These are phyloP conservation scores for Melanophora roralis DNA, from an alignment of 2,888 invertebrate species.

Conservation along the genomic window DNA sequence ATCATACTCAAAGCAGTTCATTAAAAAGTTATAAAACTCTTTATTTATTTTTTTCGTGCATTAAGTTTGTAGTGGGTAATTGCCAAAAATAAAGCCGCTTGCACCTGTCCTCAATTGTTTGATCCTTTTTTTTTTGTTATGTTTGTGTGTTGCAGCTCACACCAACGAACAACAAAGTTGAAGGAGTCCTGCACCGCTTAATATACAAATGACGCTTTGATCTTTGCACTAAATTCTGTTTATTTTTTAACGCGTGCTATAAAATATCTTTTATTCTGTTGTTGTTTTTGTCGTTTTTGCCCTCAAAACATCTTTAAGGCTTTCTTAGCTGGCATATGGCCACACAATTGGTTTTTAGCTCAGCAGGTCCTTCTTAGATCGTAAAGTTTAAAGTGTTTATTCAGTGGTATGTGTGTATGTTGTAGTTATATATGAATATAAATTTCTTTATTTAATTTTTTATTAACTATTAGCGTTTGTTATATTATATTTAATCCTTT, in stretches of 20 bases:
- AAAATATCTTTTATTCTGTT: constrained; percentile 26
- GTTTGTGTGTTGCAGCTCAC: background rate
- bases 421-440: background rate
- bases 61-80: constrained; percentile 34
- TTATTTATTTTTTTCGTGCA: constrained; percentile 42
- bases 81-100: constrained; percentile 47
- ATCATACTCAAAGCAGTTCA: constrained; percentile 22
- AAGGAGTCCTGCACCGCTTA: constrained; percentile 40
- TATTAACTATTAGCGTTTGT: constrained; percentile 25
- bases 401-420: background rate
- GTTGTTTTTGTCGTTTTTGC: background rate
- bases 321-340: constrained; percentile 43
- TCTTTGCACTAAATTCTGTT: constrained; percentile 39
- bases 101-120: constrained; percentile 62
- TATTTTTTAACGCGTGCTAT: constrained; percentile 56
- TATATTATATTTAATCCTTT: constrained; percentile 49
- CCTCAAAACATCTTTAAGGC: constrained; percentile 40
- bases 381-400: too few species aligned
- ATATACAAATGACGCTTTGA: constrained; percentile 44
- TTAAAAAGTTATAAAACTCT: constrained; percentile 46
- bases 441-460: constrained; percentile 8
- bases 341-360: constrained; percentile 18
- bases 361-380: background rate
- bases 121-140: constrained; percentile 39
- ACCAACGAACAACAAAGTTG: constrained; percentile 37